phyloP scores from a whole-genome alignment of 2,888 invertebrate species.

The Coelinius sp. region DNA sequence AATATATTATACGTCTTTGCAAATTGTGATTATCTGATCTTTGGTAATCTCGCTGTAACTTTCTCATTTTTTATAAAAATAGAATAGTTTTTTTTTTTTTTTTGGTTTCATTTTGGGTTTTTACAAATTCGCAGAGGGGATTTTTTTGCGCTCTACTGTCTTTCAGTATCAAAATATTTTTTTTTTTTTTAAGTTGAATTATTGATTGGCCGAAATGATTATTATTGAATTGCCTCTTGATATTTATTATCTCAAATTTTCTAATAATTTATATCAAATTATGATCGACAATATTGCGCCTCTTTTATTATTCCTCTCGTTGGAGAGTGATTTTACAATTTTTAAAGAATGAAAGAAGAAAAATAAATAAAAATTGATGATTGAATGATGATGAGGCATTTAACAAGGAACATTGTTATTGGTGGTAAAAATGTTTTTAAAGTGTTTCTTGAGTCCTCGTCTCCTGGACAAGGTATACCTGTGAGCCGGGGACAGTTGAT shows the following conservation, averaged over 20 bases:
- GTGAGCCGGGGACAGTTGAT: constrained; percentile 91
- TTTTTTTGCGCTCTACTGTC: constrained; percentile 22
- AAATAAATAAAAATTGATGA: constrained; percentile 36
- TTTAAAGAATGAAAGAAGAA: background rate
- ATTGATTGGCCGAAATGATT: background rate
- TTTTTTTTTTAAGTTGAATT: background rate
- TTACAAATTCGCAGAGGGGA: constrained; percentile 35
- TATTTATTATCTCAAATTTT: background rate
- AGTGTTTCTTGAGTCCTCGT: constrained; percentile 74
- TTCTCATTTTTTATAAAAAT: constrained; percentile 50
- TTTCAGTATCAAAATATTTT: constrained; percentile 29
- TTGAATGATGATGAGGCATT: constrained; percentile 34
- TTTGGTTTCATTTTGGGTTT: constrained; percentile 40
- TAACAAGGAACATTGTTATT: constrained; percentile 33
- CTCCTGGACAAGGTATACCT: constrained; percentile 92
- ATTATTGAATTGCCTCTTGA: background rate
- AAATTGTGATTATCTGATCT: constrained; percentile 16
- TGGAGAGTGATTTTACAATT: no score
- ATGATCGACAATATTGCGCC: constrained; percentile 1
- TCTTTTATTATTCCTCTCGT: background rate
- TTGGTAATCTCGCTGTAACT: constrained; percentile 42
- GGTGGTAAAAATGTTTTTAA: constrained; percentile 44
- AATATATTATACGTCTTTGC: constrained; percentile 12
- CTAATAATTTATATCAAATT: background rate
- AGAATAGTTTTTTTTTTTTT: constrained; percentile 52